Base-by-base conservation (phyloP, 1,140 invertebrate species). In the Heterodera carotae region DNA sequence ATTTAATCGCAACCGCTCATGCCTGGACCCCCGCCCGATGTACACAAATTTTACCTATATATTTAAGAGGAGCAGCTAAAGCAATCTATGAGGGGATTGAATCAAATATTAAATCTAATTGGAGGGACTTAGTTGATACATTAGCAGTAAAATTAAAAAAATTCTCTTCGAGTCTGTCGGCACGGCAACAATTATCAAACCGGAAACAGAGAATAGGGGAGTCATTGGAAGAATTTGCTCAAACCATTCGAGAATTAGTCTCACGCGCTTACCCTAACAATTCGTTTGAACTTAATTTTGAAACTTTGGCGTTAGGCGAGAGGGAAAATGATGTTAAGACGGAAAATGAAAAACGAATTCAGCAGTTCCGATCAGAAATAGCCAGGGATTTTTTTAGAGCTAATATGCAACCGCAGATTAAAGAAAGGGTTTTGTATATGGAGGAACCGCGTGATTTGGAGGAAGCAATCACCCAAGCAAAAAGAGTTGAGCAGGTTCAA, bases 31-130 rank as follows among this genome's bases (percentile, higher is more conserved):
- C 39, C 1, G 70, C 12, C 15, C 53, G 70, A 1, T 56, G 70
- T 72, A 7, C 43, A 0, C 70, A 72, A 59, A 72, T 72, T 25
- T 27, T 72, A 18, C 70, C 70, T 0, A 0, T 72, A 2, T 72
- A 48, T 29, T n/a, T 72, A 22, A 59, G 29, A 6, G 70, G 60
- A 2, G 8, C 36, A 5, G 70, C 70, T 0, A 27, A 43, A 12
- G 70, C 70, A 7, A 56, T 72, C 3, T 72, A 72, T 27, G 70
- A 72, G 0, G 27, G 18, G 0, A 7, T 72, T 4, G 43, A 72
- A 15, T 25, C 2, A 1, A 29, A 72, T 8, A 3, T 10, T 2
- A 72, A 56, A 72, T 8, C 48, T 3, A 72, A 53, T 56, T 69
- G 68, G 68, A 69, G 15, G 10, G 34, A 2, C 10, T 0, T 69